Evolutionary conservation across 2,888 invertebrate species (phyloP).

Genomic region (Laothoe populi): DNA sequence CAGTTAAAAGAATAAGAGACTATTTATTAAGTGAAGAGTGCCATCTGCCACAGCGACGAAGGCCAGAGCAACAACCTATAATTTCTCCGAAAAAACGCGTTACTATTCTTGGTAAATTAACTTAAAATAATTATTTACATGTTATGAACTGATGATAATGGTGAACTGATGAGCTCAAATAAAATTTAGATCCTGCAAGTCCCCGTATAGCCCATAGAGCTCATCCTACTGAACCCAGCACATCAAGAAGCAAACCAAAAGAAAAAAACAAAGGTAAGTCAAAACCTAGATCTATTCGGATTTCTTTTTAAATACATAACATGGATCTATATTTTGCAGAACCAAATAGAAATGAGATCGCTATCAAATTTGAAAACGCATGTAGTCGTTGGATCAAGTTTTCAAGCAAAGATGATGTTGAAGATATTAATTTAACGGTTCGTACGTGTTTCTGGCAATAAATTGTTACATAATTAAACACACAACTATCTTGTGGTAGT

Average conservation of each 20-base stretch:
- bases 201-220: not conserved
- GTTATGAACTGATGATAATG: not conserved
- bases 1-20: slow-evolving; percentile 72
- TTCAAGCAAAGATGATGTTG: slow-evolving; percentile 69
- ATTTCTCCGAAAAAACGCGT: slow-evolving; percentile 67
- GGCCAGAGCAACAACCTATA: slow-evolving; percentile 69
- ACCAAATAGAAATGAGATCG: slow-evolving; percentile 44
- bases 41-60: slow-evolving; percentile 53
- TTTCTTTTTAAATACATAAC: not conserved
- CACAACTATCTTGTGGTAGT: not conserved
- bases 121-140: not conserved
- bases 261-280: slow-evolving; percentile 46
- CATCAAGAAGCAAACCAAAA: slow-evolving; percentile 51
- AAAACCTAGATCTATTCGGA: not conserved
- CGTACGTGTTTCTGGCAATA: slow-evolving; percentile 31
- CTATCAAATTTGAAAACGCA: slow-evolving; percentile 71
- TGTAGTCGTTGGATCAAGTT: slow-evolving; percentile 80
- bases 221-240: slow-evolving; percentile 45
- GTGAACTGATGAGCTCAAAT: not conserved
- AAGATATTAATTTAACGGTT: slow-evolving; percentile 73
- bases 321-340: not conserved
- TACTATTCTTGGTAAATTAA: slow-evolving; percentile 58
- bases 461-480: not conserved
- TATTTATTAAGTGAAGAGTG: slow-evolving; percentile 74
- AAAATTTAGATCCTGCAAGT: not conserved